Evolutionary conservation across 2,113 vertebrate genomes (phyloP), one percentile per base, ranked within the genome.

Genomic region (Epinephelus lanceolatus): DNA sequence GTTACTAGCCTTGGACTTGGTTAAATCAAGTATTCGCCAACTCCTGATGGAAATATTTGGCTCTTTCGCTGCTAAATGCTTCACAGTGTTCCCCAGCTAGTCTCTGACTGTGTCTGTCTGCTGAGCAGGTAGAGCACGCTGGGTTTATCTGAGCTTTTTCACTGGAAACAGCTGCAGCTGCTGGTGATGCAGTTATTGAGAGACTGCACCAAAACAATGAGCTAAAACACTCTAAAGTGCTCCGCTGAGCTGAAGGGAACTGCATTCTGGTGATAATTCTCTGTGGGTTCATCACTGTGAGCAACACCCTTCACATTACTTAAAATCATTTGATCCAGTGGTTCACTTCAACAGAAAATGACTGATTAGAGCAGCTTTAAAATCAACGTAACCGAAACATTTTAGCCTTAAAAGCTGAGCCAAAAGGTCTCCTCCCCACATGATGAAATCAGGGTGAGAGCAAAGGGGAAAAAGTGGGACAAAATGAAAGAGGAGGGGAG

Each of bases 401-500:
- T 71, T 60, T 23, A 53, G 25, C 23, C 55, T 61, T 27, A 59
- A 51, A 37, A 68, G 68, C 14, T 61, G 9, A 63, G 30, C 57
- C 23, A 23, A 77, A 78, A 30, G 13, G 51, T 67, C 53, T 56
- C 68, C 40, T 51, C 53, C 4, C 4, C 23, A 14, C 62, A 61
- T 62, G n/a, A 74, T 56, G 49, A 79, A 63, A 75, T 12, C 23
- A 15, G 60, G 18, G 27, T 13, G 10, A 40, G 51, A 67, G 23
- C 52, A 18, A 53, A 49, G 3, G 27, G 8, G 42, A 12, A 17
- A 78, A 83, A 76, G 67, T 60, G 52, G 53, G 76, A 56, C 15
- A 57, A 71, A 72, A 81, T 80, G 67, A 84, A 82, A 73, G 60
- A 71, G 53, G 42, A 76, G 40, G 45, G 23, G 60, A 71, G 56